Evolutionary conservation across 1,140 invertebrate species (phyloP).

Genomic region (Linepithema humile): DNA sequence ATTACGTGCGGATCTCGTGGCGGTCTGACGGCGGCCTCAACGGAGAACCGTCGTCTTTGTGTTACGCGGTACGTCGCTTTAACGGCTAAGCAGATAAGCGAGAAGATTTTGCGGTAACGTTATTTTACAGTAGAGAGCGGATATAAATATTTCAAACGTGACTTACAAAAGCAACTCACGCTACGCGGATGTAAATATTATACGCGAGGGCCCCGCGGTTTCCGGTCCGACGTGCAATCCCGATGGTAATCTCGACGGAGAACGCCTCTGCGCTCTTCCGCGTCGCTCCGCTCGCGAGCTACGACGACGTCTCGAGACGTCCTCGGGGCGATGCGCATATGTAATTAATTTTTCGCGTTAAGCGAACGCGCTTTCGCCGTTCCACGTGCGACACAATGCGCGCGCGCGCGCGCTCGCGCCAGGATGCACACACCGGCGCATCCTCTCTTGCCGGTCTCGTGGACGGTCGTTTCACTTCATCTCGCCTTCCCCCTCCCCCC

Average conservation of each 20-base stretch:
- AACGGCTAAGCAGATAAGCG: neutral
- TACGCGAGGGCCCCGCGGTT: constrained; percentile 1
- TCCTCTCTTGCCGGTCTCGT: constrained; percentile 6
- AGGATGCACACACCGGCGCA: constrained; percentile 14
- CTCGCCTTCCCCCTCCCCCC: no score
- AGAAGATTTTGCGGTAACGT: neutral
- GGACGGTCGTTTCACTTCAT: constrained; percentile 54
- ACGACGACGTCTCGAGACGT: constrained; percentile 27
- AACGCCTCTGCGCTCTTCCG: constrained; percentile 13
- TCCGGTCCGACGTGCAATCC: constrained; percentile 34
- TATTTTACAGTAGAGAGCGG: neutral
- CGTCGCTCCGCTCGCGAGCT: neutral
- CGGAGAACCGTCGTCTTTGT: neutral
- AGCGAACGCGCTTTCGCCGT: no score
- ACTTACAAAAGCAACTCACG: neutral
- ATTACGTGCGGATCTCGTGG: neutral
- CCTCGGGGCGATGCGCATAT: constrained; percentile 41
- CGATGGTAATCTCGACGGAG: constrained; percentile 36
- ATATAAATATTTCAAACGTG: constrained; percentile 5
- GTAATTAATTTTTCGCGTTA: constrained; percentile 68
- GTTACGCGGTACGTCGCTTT: neutral
- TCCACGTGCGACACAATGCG: neutral
- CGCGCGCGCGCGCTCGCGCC: neutral
- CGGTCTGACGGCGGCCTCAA: neutral
- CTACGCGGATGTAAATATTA: constrained; percentile 21